phyloP scores from a whole-genome alignment of 2,797 vertebrate species.

The Acomys russatus region DNA sequence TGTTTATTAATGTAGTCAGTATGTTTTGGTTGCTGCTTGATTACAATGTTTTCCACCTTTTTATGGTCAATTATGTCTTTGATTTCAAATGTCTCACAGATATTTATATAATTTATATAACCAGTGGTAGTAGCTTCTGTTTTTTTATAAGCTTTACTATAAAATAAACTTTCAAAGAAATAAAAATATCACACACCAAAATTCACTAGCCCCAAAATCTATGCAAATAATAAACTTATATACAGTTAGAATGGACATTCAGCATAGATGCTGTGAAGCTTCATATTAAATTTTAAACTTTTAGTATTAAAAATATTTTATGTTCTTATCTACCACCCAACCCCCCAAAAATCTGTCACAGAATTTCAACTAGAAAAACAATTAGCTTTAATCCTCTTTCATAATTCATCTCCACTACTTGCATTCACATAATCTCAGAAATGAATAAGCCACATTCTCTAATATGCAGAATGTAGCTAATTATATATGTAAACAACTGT shows the following conservation, averaged over 20 bases:
- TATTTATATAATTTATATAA: not conserved
- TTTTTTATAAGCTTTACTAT: not conserved
- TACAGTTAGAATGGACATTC: not conserved
- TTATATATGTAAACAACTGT: not conserved
- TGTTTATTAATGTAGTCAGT: not conserved
- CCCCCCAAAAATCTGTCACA: not conserved
- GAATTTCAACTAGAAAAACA: not conserved
- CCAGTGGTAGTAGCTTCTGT: not conserved
- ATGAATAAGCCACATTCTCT: not conserved
- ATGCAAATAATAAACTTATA: not conserved
- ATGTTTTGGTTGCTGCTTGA: not conserved
- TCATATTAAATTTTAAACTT: not conserved
- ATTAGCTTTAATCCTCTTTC: not conserved
- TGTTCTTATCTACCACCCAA: not conserved
- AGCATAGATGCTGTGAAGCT: not conserved
- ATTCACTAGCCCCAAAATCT: not conserved
- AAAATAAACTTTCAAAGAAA: not conserved
- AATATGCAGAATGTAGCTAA: not conserved
- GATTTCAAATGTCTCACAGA: not conserved
- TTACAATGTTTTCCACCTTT: slow-evolving; percentile 16
- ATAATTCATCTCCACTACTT: not conserved
- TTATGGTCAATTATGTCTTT: slow-evolving; percentile 18
- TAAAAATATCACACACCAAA: not conserved
- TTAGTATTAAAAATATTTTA: not conserved
- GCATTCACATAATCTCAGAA: not conserved